Evolutionary conservation across 1,140 invertebrate genomes (phyloP).

Genomic region (Neuroterus valhalla): DNA sequence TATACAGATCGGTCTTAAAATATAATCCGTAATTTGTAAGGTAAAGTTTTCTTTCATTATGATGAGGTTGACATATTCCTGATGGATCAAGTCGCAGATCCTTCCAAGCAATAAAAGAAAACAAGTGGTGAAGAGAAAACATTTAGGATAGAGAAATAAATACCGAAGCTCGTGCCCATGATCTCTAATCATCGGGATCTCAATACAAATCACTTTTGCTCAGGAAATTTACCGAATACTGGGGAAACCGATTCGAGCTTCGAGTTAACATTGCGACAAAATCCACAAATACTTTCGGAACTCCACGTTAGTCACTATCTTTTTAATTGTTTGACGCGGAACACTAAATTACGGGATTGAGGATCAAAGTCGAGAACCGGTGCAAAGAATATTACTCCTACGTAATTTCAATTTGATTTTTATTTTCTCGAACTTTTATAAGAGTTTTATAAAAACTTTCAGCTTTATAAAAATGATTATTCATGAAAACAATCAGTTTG

Average conservation of each 20-base stretch:
- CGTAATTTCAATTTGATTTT: neutral
- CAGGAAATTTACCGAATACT: neutral
- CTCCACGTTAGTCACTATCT: neutral
- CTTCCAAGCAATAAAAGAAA: neutral
- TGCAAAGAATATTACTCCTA: neutral
- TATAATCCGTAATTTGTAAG: neutral
- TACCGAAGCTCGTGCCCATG: conserved; percentile 1
- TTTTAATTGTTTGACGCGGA: neutral
- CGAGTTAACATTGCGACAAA: neutral
- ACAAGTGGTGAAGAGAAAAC: no score
- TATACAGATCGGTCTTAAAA: conserved; percentile 37
- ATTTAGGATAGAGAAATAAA: neutral
- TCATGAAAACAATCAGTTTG: neutral
- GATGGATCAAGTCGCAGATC: neutral
- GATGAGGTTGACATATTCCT: neutral
- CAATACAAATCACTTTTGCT: neutral
- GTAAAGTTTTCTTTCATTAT: conserved; percentile 3
- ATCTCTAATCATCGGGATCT: neutral
- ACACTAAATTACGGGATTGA: neutral
- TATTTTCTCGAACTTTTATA: neutral
- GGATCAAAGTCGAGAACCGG: neutral
- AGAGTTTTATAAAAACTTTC: neutral
- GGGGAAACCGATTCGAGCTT: neutral
- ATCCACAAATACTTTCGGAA: neutral
- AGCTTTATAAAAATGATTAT: neutral